Base-by-base conservation (phyloP, 2,797 vertebrate species). In the Thunnus albacares region DNA sequence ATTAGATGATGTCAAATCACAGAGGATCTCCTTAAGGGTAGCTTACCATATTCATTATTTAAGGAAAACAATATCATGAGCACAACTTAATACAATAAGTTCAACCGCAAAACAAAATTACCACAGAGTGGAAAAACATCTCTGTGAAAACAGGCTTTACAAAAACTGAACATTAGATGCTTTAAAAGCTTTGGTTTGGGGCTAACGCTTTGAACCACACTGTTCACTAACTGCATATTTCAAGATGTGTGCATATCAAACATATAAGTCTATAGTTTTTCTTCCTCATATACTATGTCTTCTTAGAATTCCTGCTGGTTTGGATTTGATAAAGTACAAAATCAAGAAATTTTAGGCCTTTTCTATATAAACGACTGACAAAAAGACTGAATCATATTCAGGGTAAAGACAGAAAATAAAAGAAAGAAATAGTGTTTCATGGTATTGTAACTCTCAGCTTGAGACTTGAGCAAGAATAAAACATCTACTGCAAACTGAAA, bases 401-500 rank as follows among this genome's bases (percentile, higher is more conserved):
- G 47, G 15, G 8, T 41, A 55, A 47, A 73, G 15, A 64, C 15
- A 66, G 13, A 33, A 68, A 56, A 77, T 28, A 35, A 18, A 53
- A 30, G 30, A 24, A 1, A 22, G 5, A 17, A 65, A 64, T 3
- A 24, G 18, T 35, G 61, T 73, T 68, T 74, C 38, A 45, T 6
- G 6, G 53, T 52, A 14, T 58, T 49, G n/a, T 38, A 55, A 60
- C 52, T 63, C 17, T 10, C 38, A 11, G 10, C 9, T 38, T 38
- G 11, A 56, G 45, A 43, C 18, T 70, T 72, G 28, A 28, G 17
- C 66, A 71, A 56, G 38, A 78, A 56, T 28, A n/a, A 76, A 76
- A 77, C 38, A 69, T 57, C 20, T 18, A 4, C 24, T 70, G 69
- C 47, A 71, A 64, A 65, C 35, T 61, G 41, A 77, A 68, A 81